A percentile compares a stretch with the other conserved stretches of the same genome.
phyloP scores from a whole-genome alignment of 2,113 vertebrate species.

The Takifugu bimaculatus region DNA sequence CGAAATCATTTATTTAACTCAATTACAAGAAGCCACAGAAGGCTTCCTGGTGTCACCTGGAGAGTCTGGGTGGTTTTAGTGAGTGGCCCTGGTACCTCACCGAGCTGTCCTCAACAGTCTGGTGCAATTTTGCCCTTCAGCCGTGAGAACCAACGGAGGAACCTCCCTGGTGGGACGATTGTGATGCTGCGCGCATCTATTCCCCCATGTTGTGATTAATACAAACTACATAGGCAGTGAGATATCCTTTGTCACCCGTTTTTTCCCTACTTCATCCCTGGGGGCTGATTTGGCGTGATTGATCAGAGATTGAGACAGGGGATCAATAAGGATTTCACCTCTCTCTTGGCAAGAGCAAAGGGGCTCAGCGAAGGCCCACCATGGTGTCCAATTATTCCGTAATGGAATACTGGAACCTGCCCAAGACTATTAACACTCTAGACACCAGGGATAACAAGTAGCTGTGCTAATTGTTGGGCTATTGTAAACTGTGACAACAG shows the following conservation, averaged over 20 bases:
- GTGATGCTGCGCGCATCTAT: constrained; percentile 21
- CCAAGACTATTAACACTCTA: constrained; percentile 66
- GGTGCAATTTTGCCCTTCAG: constrained; percentile 6
- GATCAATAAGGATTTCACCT: constrained; percentile 72
- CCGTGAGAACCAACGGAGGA: constrained; percentile 21
- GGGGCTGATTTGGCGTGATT: constrained; percentile 72
- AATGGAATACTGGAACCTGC: constrained; percentile 66
- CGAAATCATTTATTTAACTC: constrained; percentile 75
- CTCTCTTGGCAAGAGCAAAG: constrained; percentile 62
- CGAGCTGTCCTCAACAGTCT: not conserved
- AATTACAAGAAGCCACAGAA: constrained; percentile 68
- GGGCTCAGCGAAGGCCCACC: constrained; percentile 55
- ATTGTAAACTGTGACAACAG: constrained; percentile 59
- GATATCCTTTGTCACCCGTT: constrained; percentile 65
- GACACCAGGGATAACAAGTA: constrained; percentile 46
- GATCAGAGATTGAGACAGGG: constrained; percentile 69
- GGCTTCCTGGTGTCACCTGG: constrained; percentile 58
- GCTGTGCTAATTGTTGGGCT: constrained; percentile 64
- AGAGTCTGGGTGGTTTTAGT: constrained; percentile 20
- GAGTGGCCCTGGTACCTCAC: not conserved
- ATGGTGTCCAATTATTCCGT: constrained; percentile 71
- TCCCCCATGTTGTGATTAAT: constrained; percentile 48
- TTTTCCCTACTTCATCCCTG: constrained; percentile 32
- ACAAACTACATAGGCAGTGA: constrained; percentile 58
- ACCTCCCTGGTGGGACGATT: constrained; percentile 23